These are phyloP conservation scores for Epizoanthus fatuus DNA, from an alignment of 92 coral and sea anemone genomes.

Conservation along the genomic window DNA sequence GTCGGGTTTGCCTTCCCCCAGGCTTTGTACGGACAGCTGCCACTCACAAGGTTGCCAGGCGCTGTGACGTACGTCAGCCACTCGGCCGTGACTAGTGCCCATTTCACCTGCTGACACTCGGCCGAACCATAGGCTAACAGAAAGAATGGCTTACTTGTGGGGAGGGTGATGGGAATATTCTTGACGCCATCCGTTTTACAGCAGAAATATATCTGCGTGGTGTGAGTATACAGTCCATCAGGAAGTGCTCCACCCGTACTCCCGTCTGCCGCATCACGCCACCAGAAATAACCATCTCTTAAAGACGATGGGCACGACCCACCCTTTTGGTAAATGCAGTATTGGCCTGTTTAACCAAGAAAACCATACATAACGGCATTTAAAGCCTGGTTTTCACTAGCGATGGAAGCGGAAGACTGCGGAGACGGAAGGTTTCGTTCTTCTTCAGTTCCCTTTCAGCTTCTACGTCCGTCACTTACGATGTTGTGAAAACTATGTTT, in stretches of 20 bases:
- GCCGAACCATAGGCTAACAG: slow-evolving; percentile 52
- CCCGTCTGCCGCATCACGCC: slow-evolving; percentile 37
- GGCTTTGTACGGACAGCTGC: slow-evolving; percentile 10
- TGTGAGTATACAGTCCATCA: slow-evolving; percentile 44
- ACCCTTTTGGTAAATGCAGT: slow-evolving; percentile 56
- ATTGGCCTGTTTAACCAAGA: slow-evolving; percentile 28
- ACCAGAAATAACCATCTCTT: slow-evolving; percentile 40
- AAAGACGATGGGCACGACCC: slow-evolving; percentile 41
- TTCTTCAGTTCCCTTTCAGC: too few relatives aligned
- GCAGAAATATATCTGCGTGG: slow-evolving; percentile 51
- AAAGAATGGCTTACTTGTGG: slow-evolving; percentile 60
- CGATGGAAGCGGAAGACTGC: too few relatives aligned
- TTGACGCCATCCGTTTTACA: slow-evolving; percentile 54
- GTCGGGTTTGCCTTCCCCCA: neutral
- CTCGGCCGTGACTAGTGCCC: slow-evolving; percentile 28
- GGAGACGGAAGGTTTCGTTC: too few relatives aligned
- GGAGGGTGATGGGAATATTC: slow-evolving; percentile 46
- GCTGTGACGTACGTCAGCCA: slow-evolving; percentile 26
- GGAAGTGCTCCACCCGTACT: slow-evolving; percentile 52
- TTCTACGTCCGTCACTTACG: too few relatives aligned
- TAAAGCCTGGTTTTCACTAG: too few relatives aligned
- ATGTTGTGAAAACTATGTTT: too few relatives aligned
- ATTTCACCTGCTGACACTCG: slow-evolving; percentile 60
- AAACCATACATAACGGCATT: too few relatives aligned
- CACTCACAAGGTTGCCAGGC: neutral